Conservation (phyloP, 1,140 invertebrate genomes). For the Zaprionus ghesquierei region DNA sequence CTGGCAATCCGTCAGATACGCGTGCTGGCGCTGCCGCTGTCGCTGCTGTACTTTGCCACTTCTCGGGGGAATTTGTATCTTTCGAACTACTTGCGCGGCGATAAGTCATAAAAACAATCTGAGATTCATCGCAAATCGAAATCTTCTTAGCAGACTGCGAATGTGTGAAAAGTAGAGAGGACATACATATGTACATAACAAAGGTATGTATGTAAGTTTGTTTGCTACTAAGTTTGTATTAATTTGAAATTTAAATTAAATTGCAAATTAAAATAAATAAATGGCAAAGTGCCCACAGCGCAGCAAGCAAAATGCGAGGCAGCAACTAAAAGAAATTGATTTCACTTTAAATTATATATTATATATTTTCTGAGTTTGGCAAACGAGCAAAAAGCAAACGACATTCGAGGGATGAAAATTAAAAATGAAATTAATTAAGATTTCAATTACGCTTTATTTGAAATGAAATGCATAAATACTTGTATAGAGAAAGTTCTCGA, state of each 20-base stretch:
- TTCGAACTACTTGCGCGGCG: neutral
- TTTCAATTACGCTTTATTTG: neutral
- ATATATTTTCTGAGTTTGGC: neutral
- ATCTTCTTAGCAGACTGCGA: neutral
- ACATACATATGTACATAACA: neutral
- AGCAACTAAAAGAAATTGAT: slow-evolving; percentile 34
- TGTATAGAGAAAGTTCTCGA: neutral
- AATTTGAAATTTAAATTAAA: slow-evolving; percentile 48
- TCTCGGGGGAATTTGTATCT: neutral
- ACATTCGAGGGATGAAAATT: neutral
- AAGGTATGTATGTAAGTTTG: neutral
- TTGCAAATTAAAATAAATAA: slow-evolving; percentile 55
- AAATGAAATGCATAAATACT: neutral
- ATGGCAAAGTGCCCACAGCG: slow-evolving; percentile 35
- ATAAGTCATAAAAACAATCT: slow-evolving; percentile 41
- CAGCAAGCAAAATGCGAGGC: slow-evolving; percentile 10
- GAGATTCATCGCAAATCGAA: slow-evolving; percentile 45
- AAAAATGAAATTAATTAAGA: neutral
- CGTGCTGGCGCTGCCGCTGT: slow-evolving; percentile 37
- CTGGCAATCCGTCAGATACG: slow-evolving; percentile 69
- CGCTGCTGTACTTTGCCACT: neutral
- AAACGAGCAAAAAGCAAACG: slow-evolving; percentile 2
- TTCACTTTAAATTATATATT: slow-evolving; percentile 8
- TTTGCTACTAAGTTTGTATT: slow-evolving; percentile 1
- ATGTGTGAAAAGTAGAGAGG: neutral